Conservation (phyloP, 2,113 vertebrate genomes). For the Gopherus flavomarginatus region DNA sequence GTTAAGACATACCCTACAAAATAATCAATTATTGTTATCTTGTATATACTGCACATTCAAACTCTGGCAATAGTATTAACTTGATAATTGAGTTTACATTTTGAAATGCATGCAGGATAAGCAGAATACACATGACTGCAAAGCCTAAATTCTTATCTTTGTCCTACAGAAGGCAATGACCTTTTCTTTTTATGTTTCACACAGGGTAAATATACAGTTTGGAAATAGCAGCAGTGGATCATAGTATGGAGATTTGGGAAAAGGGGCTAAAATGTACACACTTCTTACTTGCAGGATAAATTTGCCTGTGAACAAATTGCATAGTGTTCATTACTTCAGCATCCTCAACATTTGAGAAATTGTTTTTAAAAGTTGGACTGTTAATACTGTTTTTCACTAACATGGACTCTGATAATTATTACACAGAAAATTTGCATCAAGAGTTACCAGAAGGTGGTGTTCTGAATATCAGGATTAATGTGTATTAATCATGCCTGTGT, state of each 20-base stretch:
- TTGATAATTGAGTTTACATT: neutral
- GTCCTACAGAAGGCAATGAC: neutral
- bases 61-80: neutral
- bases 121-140: neutral
- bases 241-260: neutral
- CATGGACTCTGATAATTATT: too few species aligned
- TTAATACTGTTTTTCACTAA: neutral
- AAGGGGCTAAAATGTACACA: neutral
- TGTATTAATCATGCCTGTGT: too few species aligned
- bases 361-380: neutral
- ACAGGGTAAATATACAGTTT: neutral
- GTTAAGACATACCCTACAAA: too few species aligned
- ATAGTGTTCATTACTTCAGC: neutral
- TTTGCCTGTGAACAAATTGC: neutral
- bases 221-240: neutral
- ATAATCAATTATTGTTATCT: too few species aligned
- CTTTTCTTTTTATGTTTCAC: neutral
- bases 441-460: too few species aligned
- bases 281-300: neutral
- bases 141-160: conserved; percentile 17
- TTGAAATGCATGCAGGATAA: neutral
- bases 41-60: too few species aligned
- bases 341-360: neutral
- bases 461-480: too few species aligned
- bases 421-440: too few species aligned